Evolutionary conservation across 2,888 invertebrate genomes (phyloP), one percentile per base, ranked within the genome.

Genomic region (Xylocampa areola): DNA sequence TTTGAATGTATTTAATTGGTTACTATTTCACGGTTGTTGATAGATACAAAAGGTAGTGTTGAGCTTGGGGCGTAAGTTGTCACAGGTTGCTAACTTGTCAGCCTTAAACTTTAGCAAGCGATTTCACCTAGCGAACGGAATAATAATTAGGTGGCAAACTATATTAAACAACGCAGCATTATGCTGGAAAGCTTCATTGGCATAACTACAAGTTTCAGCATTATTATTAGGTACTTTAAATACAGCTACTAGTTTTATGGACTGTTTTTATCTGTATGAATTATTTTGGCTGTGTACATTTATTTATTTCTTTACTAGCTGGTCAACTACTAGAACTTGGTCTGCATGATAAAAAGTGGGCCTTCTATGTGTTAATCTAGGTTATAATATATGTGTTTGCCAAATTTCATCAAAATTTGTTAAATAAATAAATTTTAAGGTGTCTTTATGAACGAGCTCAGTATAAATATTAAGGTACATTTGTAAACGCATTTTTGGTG

Each of bases 61-160:
- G 4, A 36, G 36, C 29, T 41, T 41, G 16, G 59, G 41, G 51
- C 35, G 8, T 21, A 35, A 27, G 13, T 37, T 58, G 19, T 59
- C 51, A 37, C 45, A 47, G 41, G 32, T 32, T 51, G 13, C 32
- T 41, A 39, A 66, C 51, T 59, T 63, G 59, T 51, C 51, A 47
- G 47, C 41, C 44, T 59, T 47, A 30, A 60, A 47, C 33, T 60
- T 66, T 11, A 51, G 10, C 59, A 47, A 66, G 52, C 21, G 52
- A 66, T 64, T 66, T 64, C 52, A 59, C 66, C 51, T 52, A 59
- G 52, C 37, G 41, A 64, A 66, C 45, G 6, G 66, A 59, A 64
- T 64, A 66, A 66, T 64, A 64, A 64, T 63, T 63, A 66, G 63
- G 45, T 59, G 51, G 52, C 41, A 41, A 66, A 66, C 60, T 48